phyloP scores from a whole-genome alignment of 2,888 invertebrate species.

The Crossocerus cetratus region DNA sequence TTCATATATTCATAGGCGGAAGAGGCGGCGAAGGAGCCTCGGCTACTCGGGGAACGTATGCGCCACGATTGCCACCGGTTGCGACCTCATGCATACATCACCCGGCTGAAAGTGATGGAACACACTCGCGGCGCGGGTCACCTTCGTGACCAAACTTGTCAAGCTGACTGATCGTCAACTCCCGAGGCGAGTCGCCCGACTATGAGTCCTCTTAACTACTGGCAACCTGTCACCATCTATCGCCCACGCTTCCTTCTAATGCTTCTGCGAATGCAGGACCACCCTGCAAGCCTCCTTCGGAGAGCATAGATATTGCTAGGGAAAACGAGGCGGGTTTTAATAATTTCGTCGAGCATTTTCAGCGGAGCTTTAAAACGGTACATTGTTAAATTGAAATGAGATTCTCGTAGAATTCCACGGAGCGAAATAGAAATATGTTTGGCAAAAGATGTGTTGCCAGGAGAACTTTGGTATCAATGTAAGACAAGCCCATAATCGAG shows the following conservation, averaged over 20 bases:
- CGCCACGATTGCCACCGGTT: constrained; percentile 72
- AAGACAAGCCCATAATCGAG: no score
- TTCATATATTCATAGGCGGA: constrained; percentile 73
- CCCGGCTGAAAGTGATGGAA: constrained; percentile 72
- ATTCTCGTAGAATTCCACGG: no score
- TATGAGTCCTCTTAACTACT: constrained; percentile 42
- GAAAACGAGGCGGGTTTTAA: no score
- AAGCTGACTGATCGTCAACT: constrained; percentile 74
- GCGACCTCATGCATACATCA: constrained; percentile 75
- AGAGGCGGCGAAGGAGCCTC: constrained; percentile 30
- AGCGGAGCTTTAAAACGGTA: no score
- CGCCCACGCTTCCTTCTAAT: constrained; percentile 7
- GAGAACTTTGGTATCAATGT: no score
- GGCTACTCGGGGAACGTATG: constrained; percentile 64
- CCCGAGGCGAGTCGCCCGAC: constrained; percentile 56
- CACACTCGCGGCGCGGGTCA: constrained; percentile 69
- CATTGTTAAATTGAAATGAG: no score
- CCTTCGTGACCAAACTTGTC: constrained; percentile 65
- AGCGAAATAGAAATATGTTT: no score
- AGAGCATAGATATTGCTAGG: no score
- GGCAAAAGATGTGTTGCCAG: no score
- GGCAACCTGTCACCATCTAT: constrained; percentile 23
- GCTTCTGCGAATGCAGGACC: neutral
- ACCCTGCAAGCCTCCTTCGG: no score
- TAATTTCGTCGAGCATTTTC: no score